A percentile compares a stretch with the other conserved stretches of the same genome.
Conservation (phyloP, 2,797 vertebrate species). For the Leptoclinus maculatus region DNA sequence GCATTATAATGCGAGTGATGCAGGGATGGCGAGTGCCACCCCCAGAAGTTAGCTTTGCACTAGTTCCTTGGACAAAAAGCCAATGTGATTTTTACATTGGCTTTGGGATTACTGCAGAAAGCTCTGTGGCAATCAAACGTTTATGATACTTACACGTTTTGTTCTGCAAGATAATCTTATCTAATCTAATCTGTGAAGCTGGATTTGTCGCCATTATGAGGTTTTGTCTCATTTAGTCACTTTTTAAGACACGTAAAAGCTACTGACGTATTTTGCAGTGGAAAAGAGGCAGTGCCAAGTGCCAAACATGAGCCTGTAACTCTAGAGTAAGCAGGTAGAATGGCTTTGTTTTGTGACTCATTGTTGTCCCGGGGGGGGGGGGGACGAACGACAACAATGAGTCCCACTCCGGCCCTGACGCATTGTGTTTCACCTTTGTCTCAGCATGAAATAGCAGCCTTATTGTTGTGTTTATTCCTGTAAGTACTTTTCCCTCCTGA, state of each 20-base stretch:
- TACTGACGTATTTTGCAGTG: neutral
- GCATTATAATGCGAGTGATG: neutral
- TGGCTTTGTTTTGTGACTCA: no score
- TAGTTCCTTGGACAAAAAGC: neutral
- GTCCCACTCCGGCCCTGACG: neutral
- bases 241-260: neutral
- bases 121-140: no score
- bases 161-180: neutral
- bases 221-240: neutral
- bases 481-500: neutral
- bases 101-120: neutral
- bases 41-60: neutral
- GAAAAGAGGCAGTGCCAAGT: neutral
- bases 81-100: neutral
- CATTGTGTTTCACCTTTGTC: conserved; percentile 10
- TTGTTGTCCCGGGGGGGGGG: no score
- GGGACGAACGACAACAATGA: no score
- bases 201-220: neutral
- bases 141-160: no score
- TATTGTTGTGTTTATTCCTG: conserved; percentile 18
- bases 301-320: no score
- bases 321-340: no score
- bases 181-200: neutral
- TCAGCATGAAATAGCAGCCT: conserved; percentile 3
- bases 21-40: neutral